Conservation (phyloP, 2,113 vertebrate genomes). For the Hemichromis elongatus region DNA sequence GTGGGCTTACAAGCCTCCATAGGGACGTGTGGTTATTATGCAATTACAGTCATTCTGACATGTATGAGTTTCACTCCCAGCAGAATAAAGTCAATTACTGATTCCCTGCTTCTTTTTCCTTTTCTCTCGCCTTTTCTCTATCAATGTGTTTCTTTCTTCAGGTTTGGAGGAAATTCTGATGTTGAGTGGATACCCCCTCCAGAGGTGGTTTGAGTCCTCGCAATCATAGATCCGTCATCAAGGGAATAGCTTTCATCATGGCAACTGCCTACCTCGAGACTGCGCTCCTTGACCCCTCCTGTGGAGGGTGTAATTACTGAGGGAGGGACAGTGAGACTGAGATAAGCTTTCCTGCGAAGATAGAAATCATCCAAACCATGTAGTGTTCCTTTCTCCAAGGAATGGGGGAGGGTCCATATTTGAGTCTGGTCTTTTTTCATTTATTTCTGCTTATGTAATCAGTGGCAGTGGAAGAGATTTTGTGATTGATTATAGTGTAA, state of each 20-base stretch:
- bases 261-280: slow-evolving; percentile 18
- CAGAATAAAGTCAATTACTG: not conserved
- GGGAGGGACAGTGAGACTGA: not conserved
- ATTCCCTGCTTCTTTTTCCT: not conserved
- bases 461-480: not conserved
- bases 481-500: not conserved
- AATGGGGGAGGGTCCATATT: slow-evolving; percentile 47
- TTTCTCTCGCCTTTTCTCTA: not conserved
- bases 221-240: slow-evolving; percentile 22
- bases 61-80: not conserved
- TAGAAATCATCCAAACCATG: slow-evolving; percentile 52
- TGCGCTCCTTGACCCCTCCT: not conserved
- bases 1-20: not conserved
- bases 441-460: slow-evolving; percentile 36
- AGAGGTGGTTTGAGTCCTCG: not conserved
- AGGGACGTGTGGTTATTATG: not conserved
- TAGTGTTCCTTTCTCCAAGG: slow-evolving; percentile 44
- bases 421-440: slow-evolving; percentile 11
- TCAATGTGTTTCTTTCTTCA: slow-evolving; percentile 28
- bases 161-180: slow-evolving; percentile 30
- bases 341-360: not conserved
- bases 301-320: slow-evolving; percentile 30
- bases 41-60: not conserved
- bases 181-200: not conserved
- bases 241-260: slow-evolving; percentile 37